Conservation (phyloP, 2,888 invertebrate species). For the Ormyrus pomaceus region DNA sequence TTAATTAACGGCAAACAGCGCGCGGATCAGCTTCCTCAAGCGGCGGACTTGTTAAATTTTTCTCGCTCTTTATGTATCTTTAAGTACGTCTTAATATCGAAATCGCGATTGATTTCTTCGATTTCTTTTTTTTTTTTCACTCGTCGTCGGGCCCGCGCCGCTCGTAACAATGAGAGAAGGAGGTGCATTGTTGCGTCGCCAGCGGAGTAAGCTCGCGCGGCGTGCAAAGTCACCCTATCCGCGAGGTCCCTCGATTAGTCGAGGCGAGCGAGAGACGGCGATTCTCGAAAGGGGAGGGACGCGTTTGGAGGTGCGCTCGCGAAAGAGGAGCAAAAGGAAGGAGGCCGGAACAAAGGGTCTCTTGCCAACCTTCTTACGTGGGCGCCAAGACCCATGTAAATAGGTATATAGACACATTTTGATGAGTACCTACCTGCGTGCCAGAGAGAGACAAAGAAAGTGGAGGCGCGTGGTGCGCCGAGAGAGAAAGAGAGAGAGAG, state of each 20-base stretch:
- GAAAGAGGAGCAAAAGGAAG: conserved; percentile 43
- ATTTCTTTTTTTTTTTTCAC: too few relatives aligned
- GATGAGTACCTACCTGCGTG: conserved; percentile 45
- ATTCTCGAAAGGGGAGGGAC: conserved; percentile 26
- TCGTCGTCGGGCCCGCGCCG: too few relatives aligned
- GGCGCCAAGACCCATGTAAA: conserved; percentile 60
- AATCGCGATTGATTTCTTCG: too few relatives aligned
- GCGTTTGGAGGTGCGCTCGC: not conserved
- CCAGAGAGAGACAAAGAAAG: conserved; percentile 49
- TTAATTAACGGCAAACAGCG: conserved; percentile 26
- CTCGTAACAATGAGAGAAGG: too few relatives aligned
- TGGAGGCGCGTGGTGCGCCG: conserved; percentile 11
- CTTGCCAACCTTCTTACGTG: conserved; percentile 62
- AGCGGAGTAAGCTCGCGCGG: too few relatives aligned
- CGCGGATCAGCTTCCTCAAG: not conserved
- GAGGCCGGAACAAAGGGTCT: conserved; percentile 61
- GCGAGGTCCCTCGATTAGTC: not conserved
- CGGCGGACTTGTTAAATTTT: too few relatives aligned
- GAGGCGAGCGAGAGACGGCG: not conserved
- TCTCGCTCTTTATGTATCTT: too few relatives aligned
- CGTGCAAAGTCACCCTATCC: not conserved
- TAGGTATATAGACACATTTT: conserved; percentile 51
- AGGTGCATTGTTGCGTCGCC: too few relatives aligned
- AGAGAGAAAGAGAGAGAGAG: not conserved
- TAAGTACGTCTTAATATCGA: too few relatives aligned